Evolutionary conservation across 2,797 vertebrate genomes (phyloP).

Genomic region (Centroberyx gerrardi): DNA sequence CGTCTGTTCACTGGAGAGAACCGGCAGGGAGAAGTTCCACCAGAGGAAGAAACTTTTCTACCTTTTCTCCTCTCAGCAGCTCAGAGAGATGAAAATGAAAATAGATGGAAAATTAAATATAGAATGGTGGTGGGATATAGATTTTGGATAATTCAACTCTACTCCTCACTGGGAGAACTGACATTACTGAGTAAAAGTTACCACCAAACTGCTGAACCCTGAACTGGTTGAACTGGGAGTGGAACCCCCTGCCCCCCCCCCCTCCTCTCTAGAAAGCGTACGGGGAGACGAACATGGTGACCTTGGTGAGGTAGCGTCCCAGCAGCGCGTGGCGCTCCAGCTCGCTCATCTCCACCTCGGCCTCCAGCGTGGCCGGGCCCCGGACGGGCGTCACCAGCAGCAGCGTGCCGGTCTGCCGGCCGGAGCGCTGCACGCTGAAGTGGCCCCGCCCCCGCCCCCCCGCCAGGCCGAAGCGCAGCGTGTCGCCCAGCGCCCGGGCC

Average conservation of each 20-base stretch:
- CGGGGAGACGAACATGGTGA: conserved; percentile 87
- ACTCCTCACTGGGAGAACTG: too few species aligned
- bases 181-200: too few species aligned
- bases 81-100: too few species aligned
- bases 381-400: conserved; percentile 82
- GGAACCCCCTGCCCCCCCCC: not conserved
- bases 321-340: conserved; percentile 82
- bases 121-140: too few species aligned
- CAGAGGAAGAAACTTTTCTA: too few species aligned
- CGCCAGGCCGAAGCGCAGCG: conserved; percentile 85
- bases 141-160: too few species aligned
- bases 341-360: conserved; percentile 91
- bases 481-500: conserved; percentile 82
- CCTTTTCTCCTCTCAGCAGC: too few species aligned
- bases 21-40: too few species aligned
- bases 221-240: too few species aligned
- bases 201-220: too few species aligned
- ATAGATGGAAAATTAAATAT: too few species aligned
- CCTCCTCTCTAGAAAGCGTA: conserved; percentile 83
- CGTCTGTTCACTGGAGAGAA: too few species aligned
- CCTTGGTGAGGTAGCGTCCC: conserved; percentile 89
- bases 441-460: conserved; percentile 71
- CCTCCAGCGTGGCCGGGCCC: conserved; percentile 85
- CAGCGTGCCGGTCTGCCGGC: conserved; percentile 86
- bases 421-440: conserved; percentile 85